These are phyloP conservation scores for Amblyopsis hoosieri DNA, from an alignment of 2,797 vertebrate genomes.

Conservation along the genomic window DNA sequence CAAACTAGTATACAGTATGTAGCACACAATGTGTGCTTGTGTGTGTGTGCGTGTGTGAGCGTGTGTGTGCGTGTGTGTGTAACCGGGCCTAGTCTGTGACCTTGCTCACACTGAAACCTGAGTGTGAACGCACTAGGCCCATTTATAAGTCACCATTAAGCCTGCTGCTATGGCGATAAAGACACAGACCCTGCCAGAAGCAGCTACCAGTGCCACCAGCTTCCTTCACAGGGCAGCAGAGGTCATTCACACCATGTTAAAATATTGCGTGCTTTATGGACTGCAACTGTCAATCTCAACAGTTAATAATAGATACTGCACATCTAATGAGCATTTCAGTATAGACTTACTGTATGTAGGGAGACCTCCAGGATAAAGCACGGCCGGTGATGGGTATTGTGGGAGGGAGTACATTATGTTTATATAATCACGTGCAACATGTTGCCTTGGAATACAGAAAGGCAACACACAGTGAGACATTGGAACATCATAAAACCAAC, in stretches of 20 bases:
- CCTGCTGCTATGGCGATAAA: slow-evolving; percentile 68
- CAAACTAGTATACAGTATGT: too few species aligned
- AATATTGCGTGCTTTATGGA: slow-evolving; percentile 69
- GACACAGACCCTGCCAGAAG: slow-evolving; percentile 59
- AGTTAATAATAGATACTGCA: slow-evolving; percentile 57
- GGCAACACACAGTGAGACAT: slow-evolving; percentile 16
- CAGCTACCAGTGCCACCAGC: slow-evolving; percentile 45
- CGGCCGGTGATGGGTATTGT: not conserved
- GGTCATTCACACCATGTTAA: slow-evolving; percentile 68
- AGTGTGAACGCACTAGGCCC: slow-evolving; percentile 63
- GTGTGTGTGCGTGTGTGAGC: not conserved
- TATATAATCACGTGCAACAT: slow-evolving; percentile 12
- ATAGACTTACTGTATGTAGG: slow-evolving; percentile 5
- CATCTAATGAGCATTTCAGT: slow-evolving; percentile 35
- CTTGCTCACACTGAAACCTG: slow-evolving; percentile 62
- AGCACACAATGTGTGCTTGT: not conserved
- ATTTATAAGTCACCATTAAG: slow-evolving; percentile 70
- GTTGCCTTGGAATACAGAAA: slow-evolving; percentile 10
- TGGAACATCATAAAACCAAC: slow-evolving; percentile 9
- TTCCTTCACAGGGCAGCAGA: slow-evolving; percentile 56
- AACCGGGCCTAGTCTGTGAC: slow-evolving; percentile 44
- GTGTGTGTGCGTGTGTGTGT: not conserved
- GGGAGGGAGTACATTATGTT: slow-evolving; percentile 12
- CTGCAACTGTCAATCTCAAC: slow-evolving; percentile 38
- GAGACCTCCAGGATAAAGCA: slow-evolving; percentile 6